Evolutionary conservation across 2,113 vertebrate species (phyloP).

Genomic region (Ctenodactylus gundi): DNA sequence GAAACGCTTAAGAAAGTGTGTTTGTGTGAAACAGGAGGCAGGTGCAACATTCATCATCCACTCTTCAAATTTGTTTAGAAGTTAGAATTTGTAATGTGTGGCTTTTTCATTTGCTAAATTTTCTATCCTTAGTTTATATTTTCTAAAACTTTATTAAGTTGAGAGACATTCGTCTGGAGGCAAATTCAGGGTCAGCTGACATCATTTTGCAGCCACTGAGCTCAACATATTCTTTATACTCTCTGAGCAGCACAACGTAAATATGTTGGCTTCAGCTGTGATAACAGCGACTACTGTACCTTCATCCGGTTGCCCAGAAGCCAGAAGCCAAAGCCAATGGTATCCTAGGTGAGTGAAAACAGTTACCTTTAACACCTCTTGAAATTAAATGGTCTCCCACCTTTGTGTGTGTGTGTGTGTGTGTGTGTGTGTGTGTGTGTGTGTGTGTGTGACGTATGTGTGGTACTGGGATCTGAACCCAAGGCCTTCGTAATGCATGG

Average conservation of each 20-base stretch:
- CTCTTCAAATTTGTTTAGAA: constrained; percentile 5
- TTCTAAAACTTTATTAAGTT: not conserved
- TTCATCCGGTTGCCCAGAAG: not conserved
- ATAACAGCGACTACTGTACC: not conserved
- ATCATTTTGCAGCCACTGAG: not conserved
- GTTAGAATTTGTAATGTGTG: not conserved
- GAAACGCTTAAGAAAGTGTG: not conserved
- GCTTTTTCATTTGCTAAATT: not conserved
- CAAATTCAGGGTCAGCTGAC: constrained; percentile 1
- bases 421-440: too few species aligned
- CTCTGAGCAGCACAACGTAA: not conserved
- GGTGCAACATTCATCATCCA: not conserved
- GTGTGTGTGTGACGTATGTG: too few species aligned
- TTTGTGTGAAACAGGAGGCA: not conserved
- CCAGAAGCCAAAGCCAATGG: not conserved
- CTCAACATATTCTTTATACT: not conserved
- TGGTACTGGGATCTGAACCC: not conserved
- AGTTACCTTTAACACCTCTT: not conserved
- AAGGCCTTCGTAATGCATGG: not conserved
- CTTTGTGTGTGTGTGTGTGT: too few species aligned
- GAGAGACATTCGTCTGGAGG: not conserved
- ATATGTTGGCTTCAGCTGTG: not conserved
- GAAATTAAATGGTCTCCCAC: not conserved
- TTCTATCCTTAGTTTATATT: not conserved
- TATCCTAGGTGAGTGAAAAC: not conserved